These are phyloP conservation scores for Lepidotrigona ventralis DNA, from an alignment of 1,140 invertebrate genomes.

Conservation along the genomic window DNA sequence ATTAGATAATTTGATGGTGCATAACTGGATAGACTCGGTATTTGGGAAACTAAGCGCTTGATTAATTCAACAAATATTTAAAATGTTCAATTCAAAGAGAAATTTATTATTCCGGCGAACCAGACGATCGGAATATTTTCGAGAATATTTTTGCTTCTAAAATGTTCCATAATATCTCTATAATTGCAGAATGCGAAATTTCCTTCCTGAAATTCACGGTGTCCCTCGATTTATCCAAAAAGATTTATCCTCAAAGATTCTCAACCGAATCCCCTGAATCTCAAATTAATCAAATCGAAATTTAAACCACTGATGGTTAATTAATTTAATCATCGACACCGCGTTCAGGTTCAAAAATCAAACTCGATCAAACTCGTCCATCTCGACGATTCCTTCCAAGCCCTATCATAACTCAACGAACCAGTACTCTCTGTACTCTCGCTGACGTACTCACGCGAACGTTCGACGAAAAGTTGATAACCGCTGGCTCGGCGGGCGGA, in stretches of 20 bases:
- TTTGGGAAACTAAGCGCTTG: background rate
- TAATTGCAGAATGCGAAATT: background rate
- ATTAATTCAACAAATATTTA: background rate
- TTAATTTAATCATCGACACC: too few species aligned
- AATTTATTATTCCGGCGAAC: too few species aligned
- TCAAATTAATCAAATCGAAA: background rate
- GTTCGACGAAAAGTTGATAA: slow-evolving; percentile 2
- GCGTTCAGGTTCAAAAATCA: background rate
- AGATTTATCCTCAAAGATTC: background rate
- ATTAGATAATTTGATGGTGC: background rate
- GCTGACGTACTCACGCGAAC: slow-evolving; percentile 31
- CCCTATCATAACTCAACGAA: background rate
- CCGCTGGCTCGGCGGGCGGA: slow-evolving; percentile 1
- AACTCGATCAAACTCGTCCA: background rate
- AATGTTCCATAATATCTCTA: too few species aligned
- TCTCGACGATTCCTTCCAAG: background rate
- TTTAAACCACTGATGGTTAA: background rate
- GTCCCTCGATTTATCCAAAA: background rate
- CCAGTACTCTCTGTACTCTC: background rate
- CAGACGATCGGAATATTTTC: too few species aligned
- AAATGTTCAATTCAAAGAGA: background rate
- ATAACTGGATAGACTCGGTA: background rate
- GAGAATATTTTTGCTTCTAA: too few species aligned
- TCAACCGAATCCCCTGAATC: background rate
- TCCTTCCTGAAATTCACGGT: background rate